phyloP scores from a whole-genome alignment of 2,888 invertebrate species.

The Theristus sp. region DNA sequence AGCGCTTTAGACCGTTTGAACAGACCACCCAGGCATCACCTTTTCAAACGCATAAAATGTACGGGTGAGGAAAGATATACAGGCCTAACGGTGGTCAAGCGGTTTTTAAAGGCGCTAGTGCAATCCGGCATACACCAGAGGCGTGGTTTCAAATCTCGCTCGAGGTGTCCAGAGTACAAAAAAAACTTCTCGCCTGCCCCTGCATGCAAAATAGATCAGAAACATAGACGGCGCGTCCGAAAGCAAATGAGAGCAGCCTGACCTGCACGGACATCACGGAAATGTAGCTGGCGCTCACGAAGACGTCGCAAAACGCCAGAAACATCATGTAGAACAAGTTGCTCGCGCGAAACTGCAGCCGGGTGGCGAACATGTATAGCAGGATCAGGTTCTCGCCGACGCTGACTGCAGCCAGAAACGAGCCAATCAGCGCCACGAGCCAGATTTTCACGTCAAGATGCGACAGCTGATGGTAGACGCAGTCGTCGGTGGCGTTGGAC shows the following conservation, averaged over 20 bases:
- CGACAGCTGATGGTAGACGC: neutral
- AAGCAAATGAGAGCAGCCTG: neutral
- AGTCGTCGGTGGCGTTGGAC: neutral
- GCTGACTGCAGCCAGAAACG: neutral
- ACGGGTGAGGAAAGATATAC: too few species aligned
- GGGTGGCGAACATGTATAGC: conserved; percentile 1
- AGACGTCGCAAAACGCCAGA: conserved; percentile 1
- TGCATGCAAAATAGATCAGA: too few species aligned
- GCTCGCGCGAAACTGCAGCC: neutral
- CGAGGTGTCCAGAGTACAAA: too few species aligned
- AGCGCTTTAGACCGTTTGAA: too few species aligned
- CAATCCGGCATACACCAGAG: too few species aligned
- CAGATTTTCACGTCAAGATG: neutral
- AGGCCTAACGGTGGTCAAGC: too few species aligned
- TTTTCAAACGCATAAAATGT: too few species aligned
- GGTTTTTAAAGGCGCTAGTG: too few species aligned
- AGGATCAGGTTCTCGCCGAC: neutral
- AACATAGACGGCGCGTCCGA: too few species aligned
- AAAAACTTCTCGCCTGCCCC: too few species aligned
- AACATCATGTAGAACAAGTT: conserved; percentile 3
- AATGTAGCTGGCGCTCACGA: neutral
- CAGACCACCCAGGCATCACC: too few species aligned
- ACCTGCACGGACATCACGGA: neutral
- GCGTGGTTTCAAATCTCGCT: too few species aligned
- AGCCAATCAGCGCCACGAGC: neutral